These are phyloP conservation scores for Therioaphis trifolii DNA, from an alignment of 2,888 invertebrate species.

Conservation along the genomic window DNA sequence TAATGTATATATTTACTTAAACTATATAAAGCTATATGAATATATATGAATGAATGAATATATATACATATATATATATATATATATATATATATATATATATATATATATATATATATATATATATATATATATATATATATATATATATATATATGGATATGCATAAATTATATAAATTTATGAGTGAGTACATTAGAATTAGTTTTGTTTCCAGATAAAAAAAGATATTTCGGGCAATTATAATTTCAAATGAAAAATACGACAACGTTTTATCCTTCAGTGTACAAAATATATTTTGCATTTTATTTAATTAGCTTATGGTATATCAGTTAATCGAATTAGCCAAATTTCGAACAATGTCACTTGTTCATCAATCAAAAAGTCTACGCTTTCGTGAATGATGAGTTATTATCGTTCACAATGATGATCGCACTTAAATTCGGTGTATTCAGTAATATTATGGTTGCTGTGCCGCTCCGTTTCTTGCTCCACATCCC, in stretches of 20 bases:
- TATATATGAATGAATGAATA: too few relatives aligned
- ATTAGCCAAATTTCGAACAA: slow-evolving; percentile 17
- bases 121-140: too few relatives aligned
- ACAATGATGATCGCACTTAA: slow-evolving; percentile 24
- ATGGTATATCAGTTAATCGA: background rate
- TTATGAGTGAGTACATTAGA: background rate
- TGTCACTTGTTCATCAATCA: slow-evolving; percentile 24
- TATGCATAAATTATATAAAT: background rate
- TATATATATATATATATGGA: too few relatives aligned
- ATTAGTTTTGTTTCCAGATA: background rate
- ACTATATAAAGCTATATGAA: too few relatives aligned
- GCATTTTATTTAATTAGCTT: slow-evolving; percentile 25
- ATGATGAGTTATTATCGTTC: slow-evolving; percentile 4
- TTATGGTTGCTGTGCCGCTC: background rate
- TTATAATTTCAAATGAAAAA: slow-evolving; percentile 22
- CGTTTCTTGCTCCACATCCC: background rate
- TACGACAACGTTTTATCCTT: background rate
- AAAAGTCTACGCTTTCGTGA: background rate
- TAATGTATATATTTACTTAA: too few relatives aligned
- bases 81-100: too few relatives aligned
- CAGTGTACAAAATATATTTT: background rate
- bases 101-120: too few relatives aligned
- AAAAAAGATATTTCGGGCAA: background rate
- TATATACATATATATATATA: too few relatives aligned
- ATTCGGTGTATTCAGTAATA: background rate